phyloP scores from a whole-genome alignment of 2,888 invertebrate genomes.

The Trissolcus japonicus region DNA sequence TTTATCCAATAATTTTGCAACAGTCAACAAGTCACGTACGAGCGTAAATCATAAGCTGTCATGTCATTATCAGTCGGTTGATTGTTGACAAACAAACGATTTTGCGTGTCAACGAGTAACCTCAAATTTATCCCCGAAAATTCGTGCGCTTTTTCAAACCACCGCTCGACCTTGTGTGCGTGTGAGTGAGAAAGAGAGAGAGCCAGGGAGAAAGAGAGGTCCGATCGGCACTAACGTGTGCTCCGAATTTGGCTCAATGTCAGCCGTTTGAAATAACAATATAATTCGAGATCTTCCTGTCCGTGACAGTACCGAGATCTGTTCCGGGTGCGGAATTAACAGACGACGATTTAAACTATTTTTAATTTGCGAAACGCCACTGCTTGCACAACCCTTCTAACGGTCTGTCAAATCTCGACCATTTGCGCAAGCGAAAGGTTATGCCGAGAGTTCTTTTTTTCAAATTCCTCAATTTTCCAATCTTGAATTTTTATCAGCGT shows the following conservation, averaged over 20 bases:
- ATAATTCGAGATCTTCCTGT: conserved; percentile 27
- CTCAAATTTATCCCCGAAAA: neutral
- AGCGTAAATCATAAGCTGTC: neutral
- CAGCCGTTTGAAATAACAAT: conserved; percentile 38
- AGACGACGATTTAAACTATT: conserved; percentile 22
- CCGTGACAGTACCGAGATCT: conserved; percentile 27
- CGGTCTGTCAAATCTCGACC: conserved; percentile 29
- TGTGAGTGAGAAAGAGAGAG: neutral
- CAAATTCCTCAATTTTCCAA: too few relatives aligned
- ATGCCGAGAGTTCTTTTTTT: neutral
- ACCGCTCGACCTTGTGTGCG: conserved; percentile 9
- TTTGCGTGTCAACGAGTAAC: conserved; percentile 3
- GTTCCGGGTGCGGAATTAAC: conserved; percentile 23
- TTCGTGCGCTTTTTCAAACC: neutral
- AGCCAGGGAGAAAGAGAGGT: neutral
- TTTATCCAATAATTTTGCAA: neutral
- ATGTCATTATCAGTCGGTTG: neutral
- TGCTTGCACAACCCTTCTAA: conserved; percentile 29
- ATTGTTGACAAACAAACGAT: neutral
- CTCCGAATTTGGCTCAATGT: conserved; percentile 50
- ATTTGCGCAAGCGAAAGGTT: conserved; percentile 21
- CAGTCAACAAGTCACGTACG: neutral
- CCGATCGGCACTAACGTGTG: conserved; percentile 2
- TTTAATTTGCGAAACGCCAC: conserved; percentile 19
- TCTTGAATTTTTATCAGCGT: too few relatives aligned